Evolutionary conservation across 2,113 vertebrate genomes (phyloP).

Genomic region (Tichodroma muraria): DNA sequence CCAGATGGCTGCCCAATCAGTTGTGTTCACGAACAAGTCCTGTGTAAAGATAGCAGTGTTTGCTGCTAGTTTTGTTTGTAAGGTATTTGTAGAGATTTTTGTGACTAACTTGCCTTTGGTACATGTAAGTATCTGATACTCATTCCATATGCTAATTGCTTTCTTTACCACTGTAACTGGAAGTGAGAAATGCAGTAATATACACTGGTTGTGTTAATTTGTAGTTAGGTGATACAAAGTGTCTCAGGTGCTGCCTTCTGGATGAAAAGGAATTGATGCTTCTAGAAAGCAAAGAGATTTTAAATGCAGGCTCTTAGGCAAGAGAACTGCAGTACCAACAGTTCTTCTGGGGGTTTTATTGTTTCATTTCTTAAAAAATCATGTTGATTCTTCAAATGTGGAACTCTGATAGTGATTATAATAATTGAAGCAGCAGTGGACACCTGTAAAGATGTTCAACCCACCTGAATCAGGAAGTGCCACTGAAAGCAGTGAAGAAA

Average conservation of each 20-base stretch:
- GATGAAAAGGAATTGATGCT: neutral
- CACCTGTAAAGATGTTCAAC: neutral
- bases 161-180: neutral
- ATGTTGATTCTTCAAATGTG: neutral
- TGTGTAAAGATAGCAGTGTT: neutral
- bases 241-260: neutral
- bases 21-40: neutral
- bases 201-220: neutral
- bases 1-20: conserved; percentile 11
- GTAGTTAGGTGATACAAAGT: neutral
- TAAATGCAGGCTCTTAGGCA: neutral
- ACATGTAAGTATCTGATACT: neutral
- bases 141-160: conserved; percentile 9
- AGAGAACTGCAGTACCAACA: neutral
- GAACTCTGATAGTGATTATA: neutral
- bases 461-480: neutral
- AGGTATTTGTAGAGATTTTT: neutral
- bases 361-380: neutral
- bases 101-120: neutral
- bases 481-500: neutral
- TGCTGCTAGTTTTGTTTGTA: neutral
- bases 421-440: neutral
- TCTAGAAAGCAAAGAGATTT: neutral
- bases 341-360: neutral
- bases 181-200: neutral